Evolutionary conservation across 2,113 vertebrate species (phyloP), one percentile per base, ranked within the genome.

Genomic region (Agelaius tricolor): DNA sequence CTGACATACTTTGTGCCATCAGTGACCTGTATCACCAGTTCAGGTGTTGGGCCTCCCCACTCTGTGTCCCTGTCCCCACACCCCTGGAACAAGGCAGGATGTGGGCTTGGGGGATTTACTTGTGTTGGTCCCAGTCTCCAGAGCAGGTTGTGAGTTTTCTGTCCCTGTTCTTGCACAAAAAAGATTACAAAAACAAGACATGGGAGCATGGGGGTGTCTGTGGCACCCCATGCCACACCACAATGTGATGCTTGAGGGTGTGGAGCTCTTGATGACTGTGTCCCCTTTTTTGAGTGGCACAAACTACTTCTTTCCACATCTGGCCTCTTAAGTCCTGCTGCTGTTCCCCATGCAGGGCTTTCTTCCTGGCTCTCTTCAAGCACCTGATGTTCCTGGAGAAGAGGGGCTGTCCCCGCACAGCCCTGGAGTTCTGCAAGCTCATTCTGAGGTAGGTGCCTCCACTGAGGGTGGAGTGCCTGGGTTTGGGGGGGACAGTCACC

Each of bases 371-470:
- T 82, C 98, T 99, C 66, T 99, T 99, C 96, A 99, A 99, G 97
- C 99, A 99, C 96, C 98, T 99, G 98, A 98, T 98, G 96, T 99
- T 99, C 83, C 97, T 99, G 91, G 99, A 99, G 97, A 99, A 98
- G 96, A 98, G 99, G 83, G 99, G 99, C 37, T 99, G 99, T 90
- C 99, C 99, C 12, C 98, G 99, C 37, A 99, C 99, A 0, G 99
- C 99, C 11, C 97, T 99, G 94, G 99, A 99, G 94, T 99, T 98
- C 98, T 99, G 99, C 98, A 99, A 99, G 96, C 98, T 99, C 39
- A 99, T 99, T 73, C 96, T 99, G 57, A 99, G 99, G 99, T 99
- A 90, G 69, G 75, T 28, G 12, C 28, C 12, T 2, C 20, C 0
- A 1, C 10, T 0, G 1, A 39, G 43, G 24, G 14, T 54, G 41